phyloP scores from a whole-genome alignment of 2,888 invertebrate genomes.

The Lymantria dispar region DNA sequence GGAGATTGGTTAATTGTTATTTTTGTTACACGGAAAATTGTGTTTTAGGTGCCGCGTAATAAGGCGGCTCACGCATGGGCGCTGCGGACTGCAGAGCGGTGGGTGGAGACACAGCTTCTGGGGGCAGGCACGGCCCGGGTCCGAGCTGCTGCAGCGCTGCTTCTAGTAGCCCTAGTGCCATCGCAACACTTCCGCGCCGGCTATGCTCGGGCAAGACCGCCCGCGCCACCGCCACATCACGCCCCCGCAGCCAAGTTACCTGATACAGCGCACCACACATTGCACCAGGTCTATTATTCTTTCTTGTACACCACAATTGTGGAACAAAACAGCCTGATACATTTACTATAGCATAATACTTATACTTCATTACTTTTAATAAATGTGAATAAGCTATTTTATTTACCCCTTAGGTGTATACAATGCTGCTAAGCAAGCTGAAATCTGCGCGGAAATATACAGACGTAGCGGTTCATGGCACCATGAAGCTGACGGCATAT shows the following conservation, averaged over 20 bases:
- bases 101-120: slow-evolving; percentile 95
- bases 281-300: slow-evolving; percentile 68
- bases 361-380: too few species aligned
- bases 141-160: slow-evolving; percentile 91
- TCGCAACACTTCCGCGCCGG: slow-evolving; percentile 95
- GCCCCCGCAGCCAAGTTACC: slow-evolving; percentile 61
- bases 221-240: slow-evolving; percentile 62
- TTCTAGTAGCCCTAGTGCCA: slow-evolving; percentile 95
- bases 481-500: slow-evolving; percentile 95
- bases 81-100: slow-evolving; percentile 93
- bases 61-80: slow-evolving; percentile 96
- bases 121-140: slow-evolving; percentile 93
- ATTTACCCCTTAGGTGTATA: slow-evolving; percentile 86
- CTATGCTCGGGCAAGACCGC: slow-evolving; percentile 85
- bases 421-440: slow-evolving; percentile 87
- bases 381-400: too few species aligned
- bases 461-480: slow-evolving; percentile 93
- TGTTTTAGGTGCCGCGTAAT: slow-evolving; percentile 87
- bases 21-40: too few species aligned
- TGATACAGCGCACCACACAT: slow-evolving; percentile 78
- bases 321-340: too few species aligned
- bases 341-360: too few species aligned
- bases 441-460: slow-evolving; percentile 93
- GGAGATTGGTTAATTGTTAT: too few species aligned
- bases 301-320: too few species aligned